Evolutionary conservation across 2,888 invertebrate species (phyloP).

Genomic region (Amiota minor): DNA sequence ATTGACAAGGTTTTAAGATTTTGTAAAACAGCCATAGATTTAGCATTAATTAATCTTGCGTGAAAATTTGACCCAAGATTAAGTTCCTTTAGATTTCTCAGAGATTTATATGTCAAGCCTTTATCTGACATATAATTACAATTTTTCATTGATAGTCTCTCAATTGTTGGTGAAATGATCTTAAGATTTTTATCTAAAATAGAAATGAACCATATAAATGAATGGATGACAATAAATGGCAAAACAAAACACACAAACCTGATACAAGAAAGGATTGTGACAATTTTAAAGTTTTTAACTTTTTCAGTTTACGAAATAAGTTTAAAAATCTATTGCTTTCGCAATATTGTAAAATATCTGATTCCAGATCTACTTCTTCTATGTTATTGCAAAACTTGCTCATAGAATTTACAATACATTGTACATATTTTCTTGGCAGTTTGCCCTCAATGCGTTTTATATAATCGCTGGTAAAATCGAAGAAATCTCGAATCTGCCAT

Average conservation of each 20-base stretch:
- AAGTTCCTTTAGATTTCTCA: constrained; percentile 35
- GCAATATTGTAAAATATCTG: constrained; percentile 23
- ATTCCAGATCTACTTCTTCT: constrained; percentile 41
- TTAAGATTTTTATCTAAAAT: neutral
- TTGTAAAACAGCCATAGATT: no score
- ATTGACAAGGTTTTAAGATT: constrained; percentile 41
- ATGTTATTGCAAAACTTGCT: constrained; percentile 38
- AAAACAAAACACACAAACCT: neutral
- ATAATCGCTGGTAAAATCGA: constrained; percentile 42
- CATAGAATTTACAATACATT: constrained; percentile 34
- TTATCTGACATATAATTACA: neutral
- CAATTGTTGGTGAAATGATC: neutral
- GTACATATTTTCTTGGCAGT: constrained; percentile 29
- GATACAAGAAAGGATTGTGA: neutral
- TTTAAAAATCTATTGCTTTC: neutral
- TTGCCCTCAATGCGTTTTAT: constrained; percentile 38
- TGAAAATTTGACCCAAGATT: no score
- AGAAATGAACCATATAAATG: neutral
- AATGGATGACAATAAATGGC: neutral
- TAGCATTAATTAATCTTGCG: no score
- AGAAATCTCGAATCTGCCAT: constrained; percentile 57
- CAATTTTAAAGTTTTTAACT: constrained; percentile 37
- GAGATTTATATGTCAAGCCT: neutral
- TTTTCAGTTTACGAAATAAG: constrained; percentile 35
- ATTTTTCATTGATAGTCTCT: neutral